Evolutionary conservation across 2,888 invertebrate genomes (phyloP), one percentile per base, ranked within the genome.

Genomic region (Thumatha senex): DNA sequence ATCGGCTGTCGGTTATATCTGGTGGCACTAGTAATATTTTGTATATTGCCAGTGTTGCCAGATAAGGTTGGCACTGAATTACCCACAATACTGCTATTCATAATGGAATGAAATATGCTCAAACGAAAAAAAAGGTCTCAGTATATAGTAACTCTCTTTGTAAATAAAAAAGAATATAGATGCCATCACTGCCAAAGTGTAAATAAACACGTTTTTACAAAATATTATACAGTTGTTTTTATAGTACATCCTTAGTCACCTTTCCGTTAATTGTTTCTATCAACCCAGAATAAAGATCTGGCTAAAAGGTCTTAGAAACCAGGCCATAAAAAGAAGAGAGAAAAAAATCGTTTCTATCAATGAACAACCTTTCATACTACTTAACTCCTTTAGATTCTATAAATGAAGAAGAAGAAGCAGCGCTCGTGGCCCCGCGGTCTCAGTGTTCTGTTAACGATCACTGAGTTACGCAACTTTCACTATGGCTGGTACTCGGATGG

Each of bases 121-220:
- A 77, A 80, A 71, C 71, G 80, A 44, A 77, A 75, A 77, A 75
- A 78, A 85, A 80, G 88, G 87, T 89, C 86, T 89, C 87, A 86
- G 70, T 74, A 63, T 74, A 63, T 77, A 76, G 89, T 89, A 90
- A 91, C 89, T 91, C 90, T 91, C 90, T 89, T 88, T 91, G 86
- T 89, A 86, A 81, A 85, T 86, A 86, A 77, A 83, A 68, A 57
- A 65, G n/a, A 52, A 54, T 11, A 29, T 54, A 53, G 66, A 87
- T 82, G 84, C 86, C 87, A 88, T 87, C 89, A 91, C 89, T 89
- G 89, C 90, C 90, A 91, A 90, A 91, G 90, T 90, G 90, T 90
- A 87, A 90, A 89, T 89, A 89, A 90, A 90, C 79, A 87, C 82
- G 70, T 75, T 81, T 78, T 73, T 67, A 67, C 70, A 66, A 67